Evolutionary conservation across 2,797 vertebrate genomes (phyloP).

Genomic region (Euphonia xanthogaster): DNA sequence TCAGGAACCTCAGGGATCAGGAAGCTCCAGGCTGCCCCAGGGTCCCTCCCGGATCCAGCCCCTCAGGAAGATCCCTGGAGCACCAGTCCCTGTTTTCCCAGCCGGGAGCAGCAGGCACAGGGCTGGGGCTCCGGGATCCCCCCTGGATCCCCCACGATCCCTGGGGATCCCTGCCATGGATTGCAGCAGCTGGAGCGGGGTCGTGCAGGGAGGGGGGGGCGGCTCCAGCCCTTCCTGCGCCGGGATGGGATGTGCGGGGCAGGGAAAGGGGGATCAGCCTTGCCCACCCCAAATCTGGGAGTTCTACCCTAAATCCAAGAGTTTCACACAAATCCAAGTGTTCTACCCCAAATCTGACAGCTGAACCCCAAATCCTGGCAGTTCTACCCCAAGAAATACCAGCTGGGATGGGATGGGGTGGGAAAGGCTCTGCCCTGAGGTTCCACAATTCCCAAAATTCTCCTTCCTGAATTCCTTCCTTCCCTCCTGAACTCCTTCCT

Average conservation of each 20-base stretch:
- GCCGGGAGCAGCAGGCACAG: neutral
- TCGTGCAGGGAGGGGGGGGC: neutral
- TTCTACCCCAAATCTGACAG: neutral
- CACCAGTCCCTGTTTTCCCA: neutral
- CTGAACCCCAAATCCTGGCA: neutral
- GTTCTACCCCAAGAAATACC: neutral
- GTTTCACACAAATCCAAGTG: neutral
- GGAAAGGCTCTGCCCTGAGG: neutral
- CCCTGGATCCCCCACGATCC: neutral
- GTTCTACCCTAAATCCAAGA: neutral
- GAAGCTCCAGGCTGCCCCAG: neutral
- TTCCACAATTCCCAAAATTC: neutral
- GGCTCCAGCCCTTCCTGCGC: fast-evolving
- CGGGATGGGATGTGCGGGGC: neutral
- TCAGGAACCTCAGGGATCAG: neutral
- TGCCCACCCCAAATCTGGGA: neutral
- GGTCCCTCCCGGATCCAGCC: neutral
- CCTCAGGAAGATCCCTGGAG: neutral
- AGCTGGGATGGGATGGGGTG: fast-evolving
- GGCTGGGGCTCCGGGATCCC: neutral
- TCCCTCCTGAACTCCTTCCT: neutral
- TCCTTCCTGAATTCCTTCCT: neutral
- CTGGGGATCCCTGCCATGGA: neutral
- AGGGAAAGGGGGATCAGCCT: neutral
- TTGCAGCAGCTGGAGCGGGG: neutral